These are phyloP conservation scores for Drosophila virilis DNA, from an alignment of 1,140 invertebrate species.

Conservation along the genomic window DNA sequence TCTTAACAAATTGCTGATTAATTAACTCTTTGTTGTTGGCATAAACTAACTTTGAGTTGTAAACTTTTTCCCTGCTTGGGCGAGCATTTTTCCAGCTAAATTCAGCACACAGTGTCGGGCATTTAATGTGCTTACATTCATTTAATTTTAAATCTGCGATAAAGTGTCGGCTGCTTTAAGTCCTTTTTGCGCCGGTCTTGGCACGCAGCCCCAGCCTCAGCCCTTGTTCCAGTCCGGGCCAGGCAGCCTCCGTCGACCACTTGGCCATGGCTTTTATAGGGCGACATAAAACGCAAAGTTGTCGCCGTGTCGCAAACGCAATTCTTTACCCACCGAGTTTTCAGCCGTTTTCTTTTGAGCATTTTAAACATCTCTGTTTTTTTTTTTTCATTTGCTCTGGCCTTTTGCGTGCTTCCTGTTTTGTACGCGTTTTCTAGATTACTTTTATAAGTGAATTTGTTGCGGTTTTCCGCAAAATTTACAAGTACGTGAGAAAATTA, in stretches of 20 bases:
- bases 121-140: constrained; percentile 80
- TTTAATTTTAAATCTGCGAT: constrained; percentile 78
- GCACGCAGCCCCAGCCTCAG: not conserved
- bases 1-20: constrained; percentile 70
- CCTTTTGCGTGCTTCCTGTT: constrained; percentile 74
- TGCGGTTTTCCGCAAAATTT: constrained; percentile 83
- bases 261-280: constrained; percentile 19
- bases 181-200: constrained; percentile 4
- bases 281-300: constrained; percentile 67
- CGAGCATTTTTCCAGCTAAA: constrained; percentile 30
- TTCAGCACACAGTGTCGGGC: constrained; percentile 54
- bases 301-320: constrained; percentile 79
- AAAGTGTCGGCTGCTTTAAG: constrained; percentile 72
- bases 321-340: constrained; percentile 68
- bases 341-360: constrained; percentile 41
- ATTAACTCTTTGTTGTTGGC: constrained; percentile 67
- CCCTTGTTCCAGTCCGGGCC: not conserved
- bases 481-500: constrained; percentile 83
- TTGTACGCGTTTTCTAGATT: constrained; percentile 80
- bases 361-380: constrained; percentile 13
- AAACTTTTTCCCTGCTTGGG: constrained; percentile 48
- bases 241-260: not conserved
- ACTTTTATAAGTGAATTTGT: constrained; percentile 83
- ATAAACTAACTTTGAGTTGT: constrained; percentile 64
- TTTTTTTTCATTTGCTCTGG: constrained; percentile 18